phyloP scores from a whole-genome alignment of 2,797 vertebrate species.

The Dermochelys coriacea region DNA sequence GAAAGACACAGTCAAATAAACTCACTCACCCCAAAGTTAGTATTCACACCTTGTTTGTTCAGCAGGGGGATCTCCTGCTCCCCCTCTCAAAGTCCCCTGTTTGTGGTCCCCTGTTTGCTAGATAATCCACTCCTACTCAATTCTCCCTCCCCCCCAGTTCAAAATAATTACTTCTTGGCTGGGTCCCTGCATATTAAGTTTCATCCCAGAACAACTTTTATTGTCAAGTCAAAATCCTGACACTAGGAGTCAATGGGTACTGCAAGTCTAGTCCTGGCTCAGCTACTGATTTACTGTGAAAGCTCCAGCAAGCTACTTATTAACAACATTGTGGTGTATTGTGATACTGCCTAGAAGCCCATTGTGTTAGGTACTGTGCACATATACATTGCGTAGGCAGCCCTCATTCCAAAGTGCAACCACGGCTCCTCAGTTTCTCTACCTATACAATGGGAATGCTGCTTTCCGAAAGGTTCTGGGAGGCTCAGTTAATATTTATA shows the following conservation, averaged over 20 bases:
- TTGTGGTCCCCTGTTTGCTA: not conserved
- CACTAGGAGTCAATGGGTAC: not conserved
- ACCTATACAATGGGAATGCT: not conserved
- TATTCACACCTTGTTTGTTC: too few relatives aligned
- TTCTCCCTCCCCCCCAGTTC: not conserved
- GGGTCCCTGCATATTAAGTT: not conserved
- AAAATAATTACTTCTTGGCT: not conserved
- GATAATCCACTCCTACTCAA: not conserved
- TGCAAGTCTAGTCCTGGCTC: not conserved
- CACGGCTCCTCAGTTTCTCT: not conserved
- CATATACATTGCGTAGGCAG: not conserved
- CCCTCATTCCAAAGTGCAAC: not conserved
- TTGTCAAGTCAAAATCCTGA: not conserved
- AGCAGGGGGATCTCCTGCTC: too few relatives aligned
- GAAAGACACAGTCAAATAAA: too few relatives aligned
- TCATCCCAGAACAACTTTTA: not conserved
- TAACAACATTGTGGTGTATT: not conserved
- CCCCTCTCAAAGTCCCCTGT: too few relatives aligned
- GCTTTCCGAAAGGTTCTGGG: not conserved
- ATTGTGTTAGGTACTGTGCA: not conserved
- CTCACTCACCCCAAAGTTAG: too few relatives aligned
- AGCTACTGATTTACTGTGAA: not conserved
- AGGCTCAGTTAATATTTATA: not conserved
- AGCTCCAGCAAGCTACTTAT: accelerated
- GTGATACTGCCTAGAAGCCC: accelerated